Evolutionary conservation across 30 jellyfish, hydroid and myxozoan genomes (phyloP).

Genomic region (Aurelia aurita): DNA sequence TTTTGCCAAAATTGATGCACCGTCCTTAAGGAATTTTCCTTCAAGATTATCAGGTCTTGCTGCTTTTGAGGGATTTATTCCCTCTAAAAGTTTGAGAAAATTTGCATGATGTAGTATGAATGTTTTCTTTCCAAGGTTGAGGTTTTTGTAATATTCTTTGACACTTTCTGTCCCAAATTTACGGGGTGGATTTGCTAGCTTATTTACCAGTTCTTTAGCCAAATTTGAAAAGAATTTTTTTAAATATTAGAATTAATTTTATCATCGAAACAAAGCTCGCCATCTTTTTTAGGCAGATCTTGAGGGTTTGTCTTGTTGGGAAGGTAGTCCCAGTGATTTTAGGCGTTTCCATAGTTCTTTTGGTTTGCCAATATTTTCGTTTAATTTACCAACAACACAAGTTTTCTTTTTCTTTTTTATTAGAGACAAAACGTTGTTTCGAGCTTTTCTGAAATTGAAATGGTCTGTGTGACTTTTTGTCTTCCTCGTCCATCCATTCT

Average conservation of each 20-base stretch:
- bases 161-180: background rate
- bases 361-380: constrained; percentile 1
- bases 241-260: constrained; percentile 3
- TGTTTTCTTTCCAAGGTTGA: background rate
- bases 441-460: background rate
- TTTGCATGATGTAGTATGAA: background rate
- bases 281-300: constrained; percentile 4
- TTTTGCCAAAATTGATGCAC: constrained; percentile 1
- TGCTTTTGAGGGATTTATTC: constrained; percentile 2
- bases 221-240: background rate
- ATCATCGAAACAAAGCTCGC: background rate
- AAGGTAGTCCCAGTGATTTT: constrained; percentile 14
- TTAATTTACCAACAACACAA: background rate
- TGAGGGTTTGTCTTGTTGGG: background rate
- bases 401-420: background rate
- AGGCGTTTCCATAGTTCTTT: constrained; percentile 20
- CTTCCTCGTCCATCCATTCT: background rate
- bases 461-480: too few species aligned
- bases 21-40: constrained; percentile 1
- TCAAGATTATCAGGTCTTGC: background rate
- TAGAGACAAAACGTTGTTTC: background rate
- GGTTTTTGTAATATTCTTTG: background rate
- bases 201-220: background rate
- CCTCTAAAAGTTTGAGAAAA: background rate
- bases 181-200: background rate